Evolutionary conservation across 2,113 vertebrate genomes (phyloP).

Genomic region (Aptenodytes forsteri): DNA sequence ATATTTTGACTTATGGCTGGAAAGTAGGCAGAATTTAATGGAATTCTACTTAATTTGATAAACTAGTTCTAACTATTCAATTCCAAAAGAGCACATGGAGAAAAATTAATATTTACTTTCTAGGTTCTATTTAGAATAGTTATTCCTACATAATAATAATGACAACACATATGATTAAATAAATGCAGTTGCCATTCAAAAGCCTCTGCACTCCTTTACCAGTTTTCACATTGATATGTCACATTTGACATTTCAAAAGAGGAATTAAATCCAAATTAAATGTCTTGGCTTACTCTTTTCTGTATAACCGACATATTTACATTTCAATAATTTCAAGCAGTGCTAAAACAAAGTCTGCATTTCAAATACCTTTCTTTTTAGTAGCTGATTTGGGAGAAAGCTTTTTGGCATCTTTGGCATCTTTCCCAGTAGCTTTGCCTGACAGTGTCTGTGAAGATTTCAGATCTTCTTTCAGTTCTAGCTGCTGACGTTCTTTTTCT

Average conservation of each 20-base stretch:
- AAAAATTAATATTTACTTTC: not conserved
- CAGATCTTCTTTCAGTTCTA: conserved; percentile 47
- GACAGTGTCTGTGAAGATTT: conserved; percentile 24
- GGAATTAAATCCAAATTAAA: not conserved
- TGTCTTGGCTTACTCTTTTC: not conserved
- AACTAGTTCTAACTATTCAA: not conserved
- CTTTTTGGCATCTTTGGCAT: conserved; percentile 50
- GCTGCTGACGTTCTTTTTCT: conserved; percentile 53
- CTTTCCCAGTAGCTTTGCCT: conserved; percentile 57
- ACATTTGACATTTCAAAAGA: not conserved
- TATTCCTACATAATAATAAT: not conserved
- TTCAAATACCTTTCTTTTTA: conserved; percentile 75
- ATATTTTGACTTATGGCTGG: not conserved
- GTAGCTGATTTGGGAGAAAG: conserved; percentile 22
- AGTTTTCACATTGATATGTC: not conserved
- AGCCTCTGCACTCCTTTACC: not conserved
- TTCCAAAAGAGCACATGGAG: not conserved
- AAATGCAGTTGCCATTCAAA: not conserved
- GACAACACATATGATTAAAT: not conserved
- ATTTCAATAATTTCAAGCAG: not conserved
- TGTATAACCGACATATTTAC: not conserved
- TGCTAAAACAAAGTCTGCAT: not conserved
- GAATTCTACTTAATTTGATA: not conserved
- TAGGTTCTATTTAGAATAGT: not conserved
- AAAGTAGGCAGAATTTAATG: not conserved